Percentiles rank a stretch among this genome's conserved stretches.
Conservation (phyloP, 1,140 invertebrate genomes). For the Philopotamus ludificatus region DNA sequence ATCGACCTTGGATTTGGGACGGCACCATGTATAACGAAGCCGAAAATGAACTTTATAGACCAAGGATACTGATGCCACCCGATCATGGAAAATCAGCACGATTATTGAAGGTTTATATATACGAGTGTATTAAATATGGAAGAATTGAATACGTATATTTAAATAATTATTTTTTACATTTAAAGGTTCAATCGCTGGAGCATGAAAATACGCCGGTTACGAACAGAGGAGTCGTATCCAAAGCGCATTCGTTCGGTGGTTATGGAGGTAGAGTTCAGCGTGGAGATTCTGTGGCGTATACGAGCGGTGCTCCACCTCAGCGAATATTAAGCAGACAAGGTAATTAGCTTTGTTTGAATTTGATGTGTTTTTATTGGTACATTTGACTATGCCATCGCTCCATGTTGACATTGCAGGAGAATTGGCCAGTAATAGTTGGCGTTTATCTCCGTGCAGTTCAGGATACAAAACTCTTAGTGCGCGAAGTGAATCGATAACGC, state of each 20-base stretch:
- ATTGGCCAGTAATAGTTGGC: slow-evolving; percentile 57
- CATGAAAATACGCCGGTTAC: slow-evolving; percentile 60
- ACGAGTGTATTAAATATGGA: not conserved
- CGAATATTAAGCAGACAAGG: slow-evolving; percentile 72
- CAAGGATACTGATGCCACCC: slow-evolving; percentile 15
- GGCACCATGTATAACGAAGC: not conserved
- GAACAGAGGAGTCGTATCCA: slow-evolving; percentile 64
- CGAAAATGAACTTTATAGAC: slow-evolving; percentile 14
- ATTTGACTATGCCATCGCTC: too few species aligned
- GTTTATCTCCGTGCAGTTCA: slow-evolving; percentile 77
- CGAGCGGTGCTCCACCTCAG: slow-evolving; percentile 50
- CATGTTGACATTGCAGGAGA: slow-evolving; percentile 46
- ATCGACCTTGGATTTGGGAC: slow-evolving; percentile 25
- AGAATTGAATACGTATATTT: not conserved
- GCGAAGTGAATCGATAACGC: slow-evolving; percentile 72
- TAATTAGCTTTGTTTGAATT: slow-evolving; percentile 41
- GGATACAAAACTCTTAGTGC: slow-evolving; percentile 74
- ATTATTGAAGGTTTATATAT: slow-evolving; percentile 25
- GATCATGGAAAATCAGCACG: slow-evolving; percentile 5
- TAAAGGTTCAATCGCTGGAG: slow-evolving; percentile 60
- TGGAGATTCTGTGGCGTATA: slow-evolving; percentile 48
- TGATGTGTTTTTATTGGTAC: too few species aligned
- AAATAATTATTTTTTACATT: slow-evolving; percentile 10
- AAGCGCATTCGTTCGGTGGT: slow-evolving; percentile 84
- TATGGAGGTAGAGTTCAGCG: slow-evolving; percentile 58